Evolutionary conservation across 2,797 vertebrate genomes (phyloP).

Genomic region (Taeniopygia guttata): DNA sequence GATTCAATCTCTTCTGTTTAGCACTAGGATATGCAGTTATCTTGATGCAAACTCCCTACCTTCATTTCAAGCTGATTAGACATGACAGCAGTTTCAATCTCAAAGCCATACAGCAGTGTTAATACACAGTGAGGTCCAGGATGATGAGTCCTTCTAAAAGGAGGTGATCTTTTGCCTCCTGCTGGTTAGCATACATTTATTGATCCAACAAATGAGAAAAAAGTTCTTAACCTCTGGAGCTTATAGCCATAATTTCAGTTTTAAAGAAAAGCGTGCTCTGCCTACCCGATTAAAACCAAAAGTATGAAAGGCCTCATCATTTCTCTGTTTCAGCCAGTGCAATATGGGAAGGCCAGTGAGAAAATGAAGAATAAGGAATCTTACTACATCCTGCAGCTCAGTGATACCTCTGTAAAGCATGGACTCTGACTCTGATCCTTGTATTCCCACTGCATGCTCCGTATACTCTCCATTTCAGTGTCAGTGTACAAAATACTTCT

Average conservation of each 20-base stretch:
- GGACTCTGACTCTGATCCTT: background rate
- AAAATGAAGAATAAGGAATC: background rate
- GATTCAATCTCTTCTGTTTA: background rate
- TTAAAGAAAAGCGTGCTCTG: background rate
- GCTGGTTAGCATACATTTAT: background rate
- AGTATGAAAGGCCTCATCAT: background rate
- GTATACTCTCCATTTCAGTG: background rate
- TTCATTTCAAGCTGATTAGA: background rate
- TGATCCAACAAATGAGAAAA: background rate
- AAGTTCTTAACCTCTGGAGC: background rate
- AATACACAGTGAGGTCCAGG: background rate
- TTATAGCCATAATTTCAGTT: background rate
- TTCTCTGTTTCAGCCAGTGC: background rate
- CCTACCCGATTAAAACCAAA: background rate
- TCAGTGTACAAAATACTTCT: background rate
- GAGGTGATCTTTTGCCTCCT: background rate
- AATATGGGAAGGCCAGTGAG: background rate
- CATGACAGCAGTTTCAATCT: background rate
- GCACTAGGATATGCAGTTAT: background rate
- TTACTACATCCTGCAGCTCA: background rate
- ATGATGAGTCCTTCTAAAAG: constrained; percentile 5
- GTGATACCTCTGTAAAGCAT: background rate
- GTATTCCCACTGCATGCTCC: background rate
- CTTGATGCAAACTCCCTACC: background rate
- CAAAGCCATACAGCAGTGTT: background rate